Base-by-base conservation (phyloP, 2,797 vertebrate species). In the Peromyscus eremicus region DNA sequence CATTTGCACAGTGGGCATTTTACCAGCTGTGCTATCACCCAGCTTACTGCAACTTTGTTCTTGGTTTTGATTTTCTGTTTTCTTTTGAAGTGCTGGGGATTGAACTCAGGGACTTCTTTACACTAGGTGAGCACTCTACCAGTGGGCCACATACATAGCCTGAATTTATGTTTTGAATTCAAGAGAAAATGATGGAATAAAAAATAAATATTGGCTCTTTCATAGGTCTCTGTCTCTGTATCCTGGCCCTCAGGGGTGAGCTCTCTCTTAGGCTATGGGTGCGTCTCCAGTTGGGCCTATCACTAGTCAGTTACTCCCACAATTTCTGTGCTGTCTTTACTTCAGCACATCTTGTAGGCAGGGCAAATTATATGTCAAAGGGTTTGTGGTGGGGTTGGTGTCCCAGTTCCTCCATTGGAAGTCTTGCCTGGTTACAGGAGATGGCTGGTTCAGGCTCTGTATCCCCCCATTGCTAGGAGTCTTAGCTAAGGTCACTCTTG, bases 121-220 rank as follows among this genome's bases (percentile, higher is more conserved):
- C 3, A 5, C 21, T 34, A n/a, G 1, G 21, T 32, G 23, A 85
- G 43, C 64, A n/a, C 32, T 52, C 64, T 85, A 70, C 32, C 64
- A 85, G 12, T n/a, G 83, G 11, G 83, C 19, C 12, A n/a, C 43
- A 70, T 49, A 52, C 32, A 23, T n/a, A 85, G 64, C 29, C 43
- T 49, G 52, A 83, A 90, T 83, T 90, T 92, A 66, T 57, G 34
- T 87, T 85, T 82, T 55, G 43, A 94, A 19, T 86, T 96, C 55
- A 89, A 84, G 13, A 96, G 16, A 96, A 86, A 89, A 8, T 0
- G 64, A 46, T 93, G 40, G 9, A 81, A 80, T 55, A 4, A 23
- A 81, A 81, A 25, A 34, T n/a, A 64, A 91, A 71, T 76, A 92
- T 25, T 68, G 57, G 49, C n/a, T n/a, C 14, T n/a, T 8, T 70